Percentiles rank a stretch among this genome's conserved stretches.
phyloP scores from a whole-genome alignment of 2,113 vertebrate species.

The Phoenicopterus ruber region DNA sequence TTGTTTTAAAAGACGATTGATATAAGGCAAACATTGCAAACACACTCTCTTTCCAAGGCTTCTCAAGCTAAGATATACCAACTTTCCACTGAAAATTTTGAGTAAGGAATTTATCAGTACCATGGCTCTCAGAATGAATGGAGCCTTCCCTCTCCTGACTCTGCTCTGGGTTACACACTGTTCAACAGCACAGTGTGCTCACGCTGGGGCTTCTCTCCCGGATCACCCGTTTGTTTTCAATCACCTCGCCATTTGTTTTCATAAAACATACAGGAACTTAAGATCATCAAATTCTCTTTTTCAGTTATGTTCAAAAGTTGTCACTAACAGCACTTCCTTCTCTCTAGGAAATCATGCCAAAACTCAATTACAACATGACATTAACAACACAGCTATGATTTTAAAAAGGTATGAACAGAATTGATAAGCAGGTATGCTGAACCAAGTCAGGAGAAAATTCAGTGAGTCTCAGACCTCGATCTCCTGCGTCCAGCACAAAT shows the following conservation, averaged over 20 bases:
- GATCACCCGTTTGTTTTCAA: background rate
- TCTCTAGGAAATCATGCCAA: background rate
- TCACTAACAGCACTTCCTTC: background rate
- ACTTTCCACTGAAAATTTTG: background rate
- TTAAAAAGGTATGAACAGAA: background rate
- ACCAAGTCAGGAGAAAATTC: background rate
- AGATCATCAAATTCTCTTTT: background rate
- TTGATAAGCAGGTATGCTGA: background rate
- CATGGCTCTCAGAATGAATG: background rate
- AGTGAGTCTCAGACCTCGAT: background rate
- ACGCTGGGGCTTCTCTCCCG: background rate
- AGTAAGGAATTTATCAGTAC: background rate
- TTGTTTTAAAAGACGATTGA: background rate
- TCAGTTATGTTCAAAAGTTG: background rate
- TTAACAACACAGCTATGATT: background rate
- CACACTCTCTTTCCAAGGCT: background rate
- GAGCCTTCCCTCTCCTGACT: background rate
- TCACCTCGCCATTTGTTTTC: background rate
- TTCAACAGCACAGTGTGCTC: background rate
- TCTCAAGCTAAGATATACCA: background rate
- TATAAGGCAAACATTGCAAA: background rate
- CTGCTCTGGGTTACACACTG: background rate
- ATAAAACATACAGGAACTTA: background rate
- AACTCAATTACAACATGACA: background rate
- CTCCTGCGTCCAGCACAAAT: background rate